Base-by-base conservation (phyloP, 2,797 vertebrate genomes). In the Spea hammondii region DNA sequence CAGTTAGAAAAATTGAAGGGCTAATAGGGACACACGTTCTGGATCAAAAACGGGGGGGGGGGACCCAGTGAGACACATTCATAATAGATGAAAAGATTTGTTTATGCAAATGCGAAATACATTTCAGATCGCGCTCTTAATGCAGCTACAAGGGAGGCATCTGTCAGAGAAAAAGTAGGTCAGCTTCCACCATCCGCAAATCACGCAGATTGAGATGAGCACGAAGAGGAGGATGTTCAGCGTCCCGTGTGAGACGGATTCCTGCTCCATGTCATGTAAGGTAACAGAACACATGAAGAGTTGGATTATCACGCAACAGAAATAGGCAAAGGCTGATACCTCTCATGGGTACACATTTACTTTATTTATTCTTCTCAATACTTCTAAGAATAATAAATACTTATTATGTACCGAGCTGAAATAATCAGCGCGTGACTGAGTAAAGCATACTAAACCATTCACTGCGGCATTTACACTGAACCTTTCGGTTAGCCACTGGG, bases 101-200 rank as follows among this genome's bases (percentile, higher is more conserved):
- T 78, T 77, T 82, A 82, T 82, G 80, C 80, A 77, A 82, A 82
- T 82, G 75, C 71, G 64, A 70, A 77, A 72, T 77, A 74, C 75
- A 77, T 77, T 66, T 77, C 57, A 72, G 80, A 82, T 82, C 69
- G 53, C 78, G 82, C 55, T 76, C 51, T 0, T 62, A 4, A 65
- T 84, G 84, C 51, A 83, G 87, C 87, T 84, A 84, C 83, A 84
- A 83, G 81, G 76, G 78, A 89, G 86, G 83, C 85, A 88, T 88
- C 86, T 81, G 84, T 84, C 86, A 70, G 10, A 59, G 73, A 80
- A 86, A 84, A 89, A 88, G 76, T 86, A 89, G 88, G 88, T 89
- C 87, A 89, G 70, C 82, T 77, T 86, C 85, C 85, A 81, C 83
- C 67, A 79, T 85, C 83, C 82, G 79, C 74, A 85, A 84, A 86